phyloP scores from a whole-genome alignment of 2,113 vertebrate species.

The Sphaerodactylus townsendi region DNA sequence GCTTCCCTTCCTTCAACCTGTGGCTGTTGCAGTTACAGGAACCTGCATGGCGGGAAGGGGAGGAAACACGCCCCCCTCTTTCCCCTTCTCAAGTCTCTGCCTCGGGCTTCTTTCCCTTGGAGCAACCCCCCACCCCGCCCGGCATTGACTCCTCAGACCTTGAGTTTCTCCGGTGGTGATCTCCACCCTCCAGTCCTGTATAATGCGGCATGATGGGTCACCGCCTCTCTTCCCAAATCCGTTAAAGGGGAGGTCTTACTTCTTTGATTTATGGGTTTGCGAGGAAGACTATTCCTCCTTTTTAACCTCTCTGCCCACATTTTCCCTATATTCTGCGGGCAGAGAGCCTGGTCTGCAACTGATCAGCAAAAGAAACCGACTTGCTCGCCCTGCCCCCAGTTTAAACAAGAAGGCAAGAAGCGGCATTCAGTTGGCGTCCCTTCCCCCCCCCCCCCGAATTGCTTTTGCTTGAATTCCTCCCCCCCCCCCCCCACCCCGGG shows the following conservation, averaged over 20 bases:
- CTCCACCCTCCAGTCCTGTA: background rate
- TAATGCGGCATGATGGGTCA: slow-evolving; percentile 4
- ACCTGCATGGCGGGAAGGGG: background rate
- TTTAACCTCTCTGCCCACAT: background rate
- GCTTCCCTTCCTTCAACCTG: background rate
- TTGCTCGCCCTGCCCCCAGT: background rate
- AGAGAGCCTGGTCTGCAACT: background rate
- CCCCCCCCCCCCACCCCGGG: background rate
- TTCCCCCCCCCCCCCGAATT: background rate
- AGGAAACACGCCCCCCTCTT: background rate
- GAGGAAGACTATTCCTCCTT: background rate
- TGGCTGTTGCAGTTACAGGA: background rate
- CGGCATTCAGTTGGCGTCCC: slow-evolving; percentile 1
- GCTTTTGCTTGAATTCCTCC: background rate
- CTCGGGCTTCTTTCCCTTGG: background rate
- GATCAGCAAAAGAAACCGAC: background rate
- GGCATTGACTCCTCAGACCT: slow-evolving; percentile 15
- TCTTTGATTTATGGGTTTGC: background rate
- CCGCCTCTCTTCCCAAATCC: background rate
- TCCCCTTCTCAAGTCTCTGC: background rate
- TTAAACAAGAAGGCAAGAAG: slow-evolving; percentile 19
- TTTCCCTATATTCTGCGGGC: background rate
- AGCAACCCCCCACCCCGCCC: no score
- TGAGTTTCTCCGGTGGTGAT: background rate
- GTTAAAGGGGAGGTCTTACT: background rate